Percentiles rank a stretch among this genome's conserved stretches.
phyloP scores from a whole-genome alignment of 2,113 vertebrate species.

The Centropus unirufus region DNA sequence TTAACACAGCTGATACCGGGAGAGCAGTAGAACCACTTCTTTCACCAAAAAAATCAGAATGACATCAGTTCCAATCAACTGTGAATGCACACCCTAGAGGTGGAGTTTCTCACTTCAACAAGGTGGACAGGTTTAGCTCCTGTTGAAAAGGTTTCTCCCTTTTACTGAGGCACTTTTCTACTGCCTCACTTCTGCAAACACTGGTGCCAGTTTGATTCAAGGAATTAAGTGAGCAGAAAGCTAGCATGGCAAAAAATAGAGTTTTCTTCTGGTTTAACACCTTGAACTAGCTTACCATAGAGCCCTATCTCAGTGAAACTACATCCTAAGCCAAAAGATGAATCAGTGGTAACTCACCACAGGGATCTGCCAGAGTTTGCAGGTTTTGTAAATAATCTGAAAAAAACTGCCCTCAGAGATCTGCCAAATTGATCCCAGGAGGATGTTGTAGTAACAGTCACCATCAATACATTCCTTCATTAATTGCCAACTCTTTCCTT shows the following conservation, averaged over 20 bases:
- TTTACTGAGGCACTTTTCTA: neutral
- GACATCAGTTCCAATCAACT: neutral
- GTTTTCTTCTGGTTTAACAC: neutral
- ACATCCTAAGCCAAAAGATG: slow-evolving; percentile 23
- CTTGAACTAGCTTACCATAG: neutral
- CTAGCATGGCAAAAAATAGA: neutral
- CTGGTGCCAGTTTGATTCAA: neutral
- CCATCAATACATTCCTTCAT: neutral
- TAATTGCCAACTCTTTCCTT: neutral
- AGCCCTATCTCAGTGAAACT: slow-evolving; percentile 9
- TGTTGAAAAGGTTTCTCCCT: neutral
- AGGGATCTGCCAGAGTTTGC: slow-evolving; percentile 24
- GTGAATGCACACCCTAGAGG: neutral
- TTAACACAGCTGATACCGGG: neutral
- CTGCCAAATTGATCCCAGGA: slow-evolving; percentile 1
- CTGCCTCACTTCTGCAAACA: neutral
- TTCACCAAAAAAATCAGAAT: neutral
- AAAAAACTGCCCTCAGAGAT: neutral
- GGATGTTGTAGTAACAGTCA: neutral
- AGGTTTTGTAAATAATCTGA: slow-evolving; percentile 20
- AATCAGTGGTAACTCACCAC: neutral
- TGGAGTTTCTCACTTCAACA: neutral
- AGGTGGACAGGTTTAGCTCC: neutral
- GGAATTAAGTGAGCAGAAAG: neutral
- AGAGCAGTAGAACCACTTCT: neutral